phyloP scores from a whole-genome alignment of 2,113 vertebrate species.

The Candoia aspera region DNA sequence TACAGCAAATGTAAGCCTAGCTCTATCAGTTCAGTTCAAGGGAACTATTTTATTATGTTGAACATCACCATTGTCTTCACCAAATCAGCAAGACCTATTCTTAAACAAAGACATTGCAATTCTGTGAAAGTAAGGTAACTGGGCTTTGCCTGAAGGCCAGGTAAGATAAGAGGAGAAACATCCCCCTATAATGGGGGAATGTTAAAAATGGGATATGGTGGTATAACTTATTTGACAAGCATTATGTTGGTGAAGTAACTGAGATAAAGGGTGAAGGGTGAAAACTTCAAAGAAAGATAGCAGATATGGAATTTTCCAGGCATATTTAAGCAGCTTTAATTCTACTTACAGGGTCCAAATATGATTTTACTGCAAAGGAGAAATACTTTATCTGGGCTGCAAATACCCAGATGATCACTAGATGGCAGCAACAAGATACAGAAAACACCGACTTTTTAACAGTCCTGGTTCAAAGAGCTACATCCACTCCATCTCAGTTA shows the following conservation, averaged over 20 bases:
- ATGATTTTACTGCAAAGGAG: background rate
- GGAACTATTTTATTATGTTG: background rate
- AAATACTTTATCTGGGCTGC: background rate
- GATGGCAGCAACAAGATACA: background rate
- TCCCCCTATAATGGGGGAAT: background rate
- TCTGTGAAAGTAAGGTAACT: conserved; percentile 4
- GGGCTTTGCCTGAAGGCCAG: conserved; percentile 9
- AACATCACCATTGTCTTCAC: background rate
- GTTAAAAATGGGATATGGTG: background rate
- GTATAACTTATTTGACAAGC: background rate
- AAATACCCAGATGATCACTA: background rate
- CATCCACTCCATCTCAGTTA: background rate
- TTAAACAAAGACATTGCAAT: background rate
- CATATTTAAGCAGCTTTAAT: background rate
- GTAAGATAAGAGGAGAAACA: conserved; percentile 16
- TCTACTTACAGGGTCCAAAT: background rate
- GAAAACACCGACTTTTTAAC: background rate
- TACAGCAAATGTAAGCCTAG: background rate
- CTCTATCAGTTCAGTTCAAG: conserved; percentile 9
- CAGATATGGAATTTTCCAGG: background rate
- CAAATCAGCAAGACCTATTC: background rate
- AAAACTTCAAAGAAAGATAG: conserved; percentile 3
- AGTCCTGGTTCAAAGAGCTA: background rate
- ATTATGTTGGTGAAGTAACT: conserved; percentile 6
- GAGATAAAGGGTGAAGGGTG: background rate